Percentiles rank a stretch among this genome's conserved stretches.
Evolutionary conservation across 30 jellyfish, hydroid and myxozoan genomes (phyloP).

Genomic region (Nemopilema nomurai): DNA sequence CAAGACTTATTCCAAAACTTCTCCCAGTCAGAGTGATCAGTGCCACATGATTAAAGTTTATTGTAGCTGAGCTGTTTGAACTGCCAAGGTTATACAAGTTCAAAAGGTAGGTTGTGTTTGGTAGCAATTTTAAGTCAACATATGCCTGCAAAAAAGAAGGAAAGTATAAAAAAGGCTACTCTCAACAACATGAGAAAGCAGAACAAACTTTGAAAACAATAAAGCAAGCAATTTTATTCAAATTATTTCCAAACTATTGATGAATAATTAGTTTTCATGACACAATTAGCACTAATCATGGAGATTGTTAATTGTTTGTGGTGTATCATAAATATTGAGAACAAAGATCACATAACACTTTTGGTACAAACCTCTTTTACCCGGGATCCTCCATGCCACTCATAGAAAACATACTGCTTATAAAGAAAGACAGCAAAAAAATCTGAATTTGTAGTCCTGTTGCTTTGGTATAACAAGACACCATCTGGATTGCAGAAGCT

Average conservation of each 20-base stretch:
- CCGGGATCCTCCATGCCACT: slow-evolving; percentile 56
- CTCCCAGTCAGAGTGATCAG: slow-evolving; percentile 42
- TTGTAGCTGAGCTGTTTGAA: slow-evolving; percentile 28
- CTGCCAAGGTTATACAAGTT: slow-evolving; percentile 25
- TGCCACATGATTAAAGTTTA: slow-evolving; percentile 22
- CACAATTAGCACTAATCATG: too few relatives aligned
- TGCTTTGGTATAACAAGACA: slow-evolving; percentile 44
- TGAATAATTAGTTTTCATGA: too few relatives aligned
- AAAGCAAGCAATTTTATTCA: neutral
- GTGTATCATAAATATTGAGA: too few relatives aligned
- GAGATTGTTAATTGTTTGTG: too few relatives aligned
- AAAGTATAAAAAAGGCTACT: neutral
- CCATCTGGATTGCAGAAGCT: slow-evolving; percentile 71
- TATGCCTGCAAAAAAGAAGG: slow-evolving; percentile 27
- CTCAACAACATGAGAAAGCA: neutral
- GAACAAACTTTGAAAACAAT: neutral
- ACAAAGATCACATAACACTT: too few relatives aligned
- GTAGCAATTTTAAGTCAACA: slow-evolving; percentile 15
- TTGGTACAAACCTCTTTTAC: slow-evolving; percentile 55
- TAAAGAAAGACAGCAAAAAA: slow-evolving; percentile 55
- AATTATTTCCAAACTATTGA: too few relatives aligned
- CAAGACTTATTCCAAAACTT: neutral
- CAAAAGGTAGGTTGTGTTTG: slow-evolving; percentile 40
- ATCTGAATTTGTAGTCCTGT: slow-evolving; percentile 18
- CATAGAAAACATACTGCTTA: slow-evolving; percentile 43